phyloP scores from a whole-genome alignment of 2,113 vertebrate genomes.

The Corythaixoides concolor region DNA sequence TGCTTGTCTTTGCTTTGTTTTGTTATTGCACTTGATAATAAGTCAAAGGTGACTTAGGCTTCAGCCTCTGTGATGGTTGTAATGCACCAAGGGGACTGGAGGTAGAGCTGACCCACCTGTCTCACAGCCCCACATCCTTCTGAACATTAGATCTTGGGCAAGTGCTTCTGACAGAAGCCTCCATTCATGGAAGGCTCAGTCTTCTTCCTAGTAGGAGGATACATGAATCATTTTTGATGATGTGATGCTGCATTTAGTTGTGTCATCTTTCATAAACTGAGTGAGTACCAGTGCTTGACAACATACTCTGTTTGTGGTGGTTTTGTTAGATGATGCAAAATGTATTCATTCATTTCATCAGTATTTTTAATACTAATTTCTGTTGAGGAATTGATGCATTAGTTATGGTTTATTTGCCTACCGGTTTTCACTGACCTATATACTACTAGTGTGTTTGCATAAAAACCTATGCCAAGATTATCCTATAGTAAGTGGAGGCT shows the following conservation, averaged over 20 bases:
- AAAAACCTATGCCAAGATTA: neutral
- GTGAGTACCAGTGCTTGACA: neutral
- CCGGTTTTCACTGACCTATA: neutral
- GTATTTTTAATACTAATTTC: neutral
- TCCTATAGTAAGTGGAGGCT: neutral
- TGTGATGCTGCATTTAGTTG: constrained; percentile 27
- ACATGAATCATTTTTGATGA: constrained; percentile 24
- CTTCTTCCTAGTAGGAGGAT: neutral
- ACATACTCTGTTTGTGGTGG: neutral
- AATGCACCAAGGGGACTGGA: neutral
- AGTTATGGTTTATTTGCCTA: neutral
- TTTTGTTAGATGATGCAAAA: neutral
- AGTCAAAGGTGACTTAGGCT: constrained; percentile 19
- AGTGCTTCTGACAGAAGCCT: constrained; percentile 13
- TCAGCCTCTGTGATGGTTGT: neutral
- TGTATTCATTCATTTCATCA: neutral
- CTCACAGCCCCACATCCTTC: neutral
- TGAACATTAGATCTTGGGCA: neutral
- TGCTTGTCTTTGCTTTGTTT: neutral
- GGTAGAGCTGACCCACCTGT: neutral
- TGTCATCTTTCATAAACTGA: neutral
- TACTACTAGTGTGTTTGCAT: neutral
- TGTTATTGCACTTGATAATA: constrained; percentile 1
- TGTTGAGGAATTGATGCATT: neutral
- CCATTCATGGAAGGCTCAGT: neutral